These are phyloP conservation scores for Dendrophyllia cribrosa DNA, from an alignment of 64 coral and sea anemone genomes.

Conservation along the genomic window DNA sequence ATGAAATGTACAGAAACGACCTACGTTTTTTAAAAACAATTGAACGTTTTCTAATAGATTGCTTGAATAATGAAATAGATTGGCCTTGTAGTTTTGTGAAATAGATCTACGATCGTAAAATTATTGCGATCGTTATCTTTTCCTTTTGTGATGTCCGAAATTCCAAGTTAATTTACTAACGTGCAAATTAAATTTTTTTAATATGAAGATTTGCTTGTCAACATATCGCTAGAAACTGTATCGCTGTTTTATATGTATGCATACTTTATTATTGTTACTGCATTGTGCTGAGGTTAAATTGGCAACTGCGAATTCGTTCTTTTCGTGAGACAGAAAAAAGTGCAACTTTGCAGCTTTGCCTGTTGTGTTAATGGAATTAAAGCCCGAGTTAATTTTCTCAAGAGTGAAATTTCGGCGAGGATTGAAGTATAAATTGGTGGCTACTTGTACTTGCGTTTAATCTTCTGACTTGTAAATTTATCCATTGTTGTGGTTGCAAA, in stretches of 20 bases:
- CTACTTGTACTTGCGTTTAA: neutral
- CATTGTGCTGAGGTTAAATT: neutral
- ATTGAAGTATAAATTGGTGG: no score
- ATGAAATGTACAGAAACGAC: neutral
- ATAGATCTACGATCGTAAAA: neutral
- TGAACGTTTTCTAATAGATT: conserved; percentile 14
- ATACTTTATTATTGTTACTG: neutral
- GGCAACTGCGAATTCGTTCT: neutral
- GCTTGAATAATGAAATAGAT: neutral
- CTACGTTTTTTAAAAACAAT: neutral
- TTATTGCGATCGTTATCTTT: neutral
- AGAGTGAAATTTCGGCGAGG: conserved; percentile 17
- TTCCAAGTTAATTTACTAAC: conserved; percentile 3
- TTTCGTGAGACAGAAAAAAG: neutral
- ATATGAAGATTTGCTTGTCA: neutral
- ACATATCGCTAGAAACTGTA: no score
- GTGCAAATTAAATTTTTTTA: neutral
- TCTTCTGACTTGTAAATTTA: conserved; percentile 6
- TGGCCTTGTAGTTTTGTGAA: neutral
- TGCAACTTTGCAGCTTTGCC: neutral
- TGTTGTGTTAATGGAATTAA: conserved; percentile 39
- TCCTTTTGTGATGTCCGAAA: neutral
- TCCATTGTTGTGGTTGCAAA: neutral
- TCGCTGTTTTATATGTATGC: no score
- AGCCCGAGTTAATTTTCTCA: conserved; percentile 26